These are phyloP conservation scores for Coptotermes formosanus DNA, from an alignment of 1,140 invertebrate species.

Conservation along the genomic window DNA sequence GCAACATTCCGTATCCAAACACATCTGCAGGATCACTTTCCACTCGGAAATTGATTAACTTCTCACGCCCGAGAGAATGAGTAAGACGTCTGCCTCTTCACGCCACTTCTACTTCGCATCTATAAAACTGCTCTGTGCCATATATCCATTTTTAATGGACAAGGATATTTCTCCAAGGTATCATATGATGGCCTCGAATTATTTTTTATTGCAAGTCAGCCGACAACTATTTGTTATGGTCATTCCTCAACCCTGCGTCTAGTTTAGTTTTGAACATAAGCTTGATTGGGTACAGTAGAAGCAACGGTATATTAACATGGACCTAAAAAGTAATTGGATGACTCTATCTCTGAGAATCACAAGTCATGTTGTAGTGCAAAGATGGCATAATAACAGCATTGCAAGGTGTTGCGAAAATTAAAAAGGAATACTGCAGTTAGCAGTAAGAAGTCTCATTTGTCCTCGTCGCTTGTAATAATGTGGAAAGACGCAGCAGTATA, in stretches of 20 bases:
- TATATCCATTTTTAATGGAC: not conserved
- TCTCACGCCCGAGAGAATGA: not conserved
- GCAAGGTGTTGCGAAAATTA: too few species aligned
- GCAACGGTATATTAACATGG: too few species aligned
- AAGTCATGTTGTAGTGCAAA: too few species aligned
- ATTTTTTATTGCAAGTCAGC: constrained; percentile 15
- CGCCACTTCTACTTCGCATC: not conserved
- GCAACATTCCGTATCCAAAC: not conserved
- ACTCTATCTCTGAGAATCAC: too few species aligned
- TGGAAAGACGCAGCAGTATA: too few species aligned
- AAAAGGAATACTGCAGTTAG: too few species aligned
- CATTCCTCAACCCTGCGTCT: not conserved
- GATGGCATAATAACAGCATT: too few species aligned
- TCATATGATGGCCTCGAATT: not conserved
- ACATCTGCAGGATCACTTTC: constrained; percentile 4
- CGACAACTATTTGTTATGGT: not conserved
- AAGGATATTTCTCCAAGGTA: not conserved
- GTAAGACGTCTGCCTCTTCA: constrained; percentile 4
- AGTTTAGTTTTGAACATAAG: not conserved
- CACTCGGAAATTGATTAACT: constrained; percentile 12
- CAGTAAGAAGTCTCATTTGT: too few species aligned
- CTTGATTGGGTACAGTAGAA: not conserved
- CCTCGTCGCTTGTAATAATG: too few species aligned
- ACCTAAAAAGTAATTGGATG: too few species aligned
- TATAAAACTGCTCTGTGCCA: not conserved